Conservation (phyloP, 2,797 vertebrate species). For the Gallirallus australis region DNA sequence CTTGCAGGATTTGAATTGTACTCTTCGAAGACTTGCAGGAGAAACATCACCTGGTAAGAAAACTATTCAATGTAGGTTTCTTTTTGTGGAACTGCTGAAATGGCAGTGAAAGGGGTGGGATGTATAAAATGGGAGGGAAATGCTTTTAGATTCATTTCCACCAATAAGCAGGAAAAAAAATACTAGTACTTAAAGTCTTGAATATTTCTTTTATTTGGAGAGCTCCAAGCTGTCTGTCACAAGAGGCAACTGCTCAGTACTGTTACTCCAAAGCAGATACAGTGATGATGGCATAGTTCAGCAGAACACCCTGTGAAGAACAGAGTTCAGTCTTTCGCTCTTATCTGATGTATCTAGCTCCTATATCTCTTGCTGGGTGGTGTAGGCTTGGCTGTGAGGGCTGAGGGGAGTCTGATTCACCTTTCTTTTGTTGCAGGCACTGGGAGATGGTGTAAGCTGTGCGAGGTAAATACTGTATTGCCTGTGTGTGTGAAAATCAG, state of each 20-base stretch:
- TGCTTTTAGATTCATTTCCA: not conserved
- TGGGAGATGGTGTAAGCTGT: not conserved
- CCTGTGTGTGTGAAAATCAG: not conserved
- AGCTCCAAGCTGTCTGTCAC: not conserved
- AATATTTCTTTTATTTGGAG: not conserved
- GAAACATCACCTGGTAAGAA: constrained; percentile 4
- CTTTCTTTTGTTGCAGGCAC: not conserved
- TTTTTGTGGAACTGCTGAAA: not conserved
- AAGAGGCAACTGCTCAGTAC: fast-evolving
- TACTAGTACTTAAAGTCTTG: not conserved
- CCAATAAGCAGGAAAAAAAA: fast-evolving
- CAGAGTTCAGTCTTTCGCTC: not conserved
- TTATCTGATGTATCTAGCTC: constrained; percentile 74
- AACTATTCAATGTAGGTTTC: fast-evolving
- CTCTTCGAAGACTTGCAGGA: not conserved
- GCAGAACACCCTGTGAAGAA: constrained; percentile 68
- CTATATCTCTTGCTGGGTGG: not conserved
- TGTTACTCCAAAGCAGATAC: constrained; percentile 6
- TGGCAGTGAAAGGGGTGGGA: not conserved
- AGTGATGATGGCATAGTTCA: constrained; percentile 81
- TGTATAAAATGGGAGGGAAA: not conserved
- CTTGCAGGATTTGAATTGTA: not conserved
- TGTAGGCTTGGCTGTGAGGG: fast-evolving
- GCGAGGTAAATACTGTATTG: not conserved
- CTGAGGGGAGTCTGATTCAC: not conserved